Evolutionary conservation across 2,888 invertebrate species (phyloP), one percentile per base, ranked within the genome.

Genomic region (Thymelicus sylvestris): DNA sequence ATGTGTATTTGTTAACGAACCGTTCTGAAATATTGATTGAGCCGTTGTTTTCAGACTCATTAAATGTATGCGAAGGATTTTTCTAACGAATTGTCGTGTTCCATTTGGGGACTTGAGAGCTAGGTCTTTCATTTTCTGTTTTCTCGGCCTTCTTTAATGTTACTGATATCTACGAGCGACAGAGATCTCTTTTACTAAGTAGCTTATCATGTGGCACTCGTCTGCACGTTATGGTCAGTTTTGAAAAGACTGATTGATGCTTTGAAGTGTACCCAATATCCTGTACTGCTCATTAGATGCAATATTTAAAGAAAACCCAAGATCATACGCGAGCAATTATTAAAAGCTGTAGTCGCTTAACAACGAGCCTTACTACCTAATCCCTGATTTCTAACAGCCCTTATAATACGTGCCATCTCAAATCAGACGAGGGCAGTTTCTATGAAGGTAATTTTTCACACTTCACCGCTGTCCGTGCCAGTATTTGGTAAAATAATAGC

Each of bases 401-500:
- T 19, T 52, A 52, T 7, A 7, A 2, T 48, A 50, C 38, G 50
- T 64, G 39, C 50, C 38, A 38, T 39, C 50, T 64, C 15, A 13
- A 50, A 10, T 24, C 7, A 48, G 24, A 62, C 39, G 65, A 65
- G 8, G 55, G 55, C 13, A 41, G 57, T 55, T 66, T 57, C 19
- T 65, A 57, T 19, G 41, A 24, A 19, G 55, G 55, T 19, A 44
- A 66, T 65, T 55, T 66, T 31, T 55, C 19, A 44, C 41, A 13
- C 38, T 8, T 59, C n/a, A 47, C 57, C 39, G 47, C 55, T 66
- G 52, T 66, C 31, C 24, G 10, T 44, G 57, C 31, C 57, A 24
- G 44, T 59, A 13, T 66, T 38, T 41, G 24, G 13, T 47, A 38
- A 66, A 66, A 66, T 66, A 66, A 66, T 59, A 66, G 59, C 47